Evolutionary conservation across 2,797 vertebrate genomes (phyloP).

Genomic region (Ctenopoma multispine): DNA sequence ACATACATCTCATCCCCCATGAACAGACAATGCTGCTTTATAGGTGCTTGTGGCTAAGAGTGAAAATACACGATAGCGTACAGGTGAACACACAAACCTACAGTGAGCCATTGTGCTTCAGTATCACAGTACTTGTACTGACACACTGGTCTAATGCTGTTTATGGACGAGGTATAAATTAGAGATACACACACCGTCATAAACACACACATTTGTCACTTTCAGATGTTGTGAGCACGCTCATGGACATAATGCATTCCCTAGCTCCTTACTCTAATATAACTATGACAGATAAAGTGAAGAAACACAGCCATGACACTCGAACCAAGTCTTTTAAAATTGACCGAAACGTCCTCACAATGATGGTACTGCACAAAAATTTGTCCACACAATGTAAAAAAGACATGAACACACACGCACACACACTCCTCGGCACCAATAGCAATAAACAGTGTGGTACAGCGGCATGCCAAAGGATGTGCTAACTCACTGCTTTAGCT

Average conservation of each 20-base stretch:
- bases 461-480: slow-evolving; percentile 79
- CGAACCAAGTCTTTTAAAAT: too few relatives aligned
- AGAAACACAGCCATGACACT: too few relatives aligned
- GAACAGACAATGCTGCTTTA: slow-evolving; percentile 71
- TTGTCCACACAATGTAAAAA: background rate
- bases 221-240: too few relatives aligned
- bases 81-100: slow-evolving; percentile 14
- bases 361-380: background rate
- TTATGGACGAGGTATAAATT: slow-evolving; percentile 20
- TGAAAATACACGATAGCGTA: slow-evolving; percentile 32
- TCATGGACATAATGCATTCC: too few relatives aligned
- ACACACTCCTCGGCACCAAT: slow-evolving; percentile 45
- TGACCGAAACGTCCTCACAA: background rate
- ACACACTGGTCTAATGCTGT: slow-evolving; percentile 7
- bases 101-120: slow-evolving; percentile 47
- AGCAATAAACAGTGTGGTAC: slow-evolving; percentile 61
- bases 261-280: too few relatives aligned
- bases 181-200: slow-evolving; percentile 12
- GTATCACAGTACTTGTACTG: slow-evolving; percentile 18
- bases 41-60: slow-evolving; percentile 24
- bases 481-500: slow-evolving; percentile 77
- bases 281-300: too few relatives aligned
- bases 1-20: slow-evolving; percentile 29
- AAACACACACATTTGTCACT: background rate
- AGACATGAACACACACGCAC: slow-evolving; percentile 13